These are phyloP conservation scores for Jacana jacana DNA, from an alignment of 2,113 vertebrate genomes.

Conservation along the genomic window DNA sequence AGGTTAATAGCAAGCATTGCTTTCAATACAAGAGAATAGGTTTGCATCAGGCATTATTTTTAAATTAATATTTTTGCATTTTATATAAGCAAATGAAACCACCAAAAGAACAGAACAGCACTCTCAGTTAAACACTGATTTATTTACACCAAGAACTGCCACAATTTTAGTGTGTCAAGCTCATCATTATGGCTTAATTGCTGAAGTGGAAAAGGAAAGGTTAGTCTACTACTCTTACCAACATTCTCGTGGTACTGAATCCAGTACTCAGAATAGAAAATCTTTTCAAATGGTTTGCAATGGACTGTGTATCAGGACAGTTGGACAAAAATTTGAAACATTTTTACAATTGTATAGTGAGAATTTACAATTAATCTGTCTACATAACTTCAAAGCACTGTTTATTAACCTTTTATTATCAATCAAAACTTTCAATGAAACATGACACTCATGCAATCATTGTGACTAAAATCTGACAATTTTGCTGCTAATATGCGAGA, in stretches of 20 bases:
- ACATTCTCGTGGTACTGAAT: not conserved
- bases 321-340: not conserved
- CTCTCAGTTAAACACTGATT: not conserved
- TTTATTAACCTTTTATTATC: not conserved
- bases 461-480: not conserved
- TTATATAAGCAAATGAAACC: not conserved
- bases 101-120: not conserved
- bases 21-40: not conserved
- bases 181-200: not conserved
- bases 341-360: not conserved
- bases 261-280: not conserved
- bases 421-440: not conserved
- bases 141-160: not conserved
- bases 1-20: not conserved
- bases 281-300: not conserved
- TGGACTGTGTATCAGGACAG: not conserved
- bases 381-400: not conserved
- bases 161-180: not conserved
- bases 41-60: not conserved
- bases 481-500: not conserved
- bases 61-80: not conserved
- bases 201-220: slow-evolving; percentile 11
- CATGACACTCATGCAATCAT: not conserved
- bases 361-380: not conserved
- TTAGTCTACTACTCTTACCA: not conserved